These are phyloP conservation scores for Balearica regulorum DNA, from an alignment of 2,797 vertebrate species.

Conservation along the genomic window DNA sequence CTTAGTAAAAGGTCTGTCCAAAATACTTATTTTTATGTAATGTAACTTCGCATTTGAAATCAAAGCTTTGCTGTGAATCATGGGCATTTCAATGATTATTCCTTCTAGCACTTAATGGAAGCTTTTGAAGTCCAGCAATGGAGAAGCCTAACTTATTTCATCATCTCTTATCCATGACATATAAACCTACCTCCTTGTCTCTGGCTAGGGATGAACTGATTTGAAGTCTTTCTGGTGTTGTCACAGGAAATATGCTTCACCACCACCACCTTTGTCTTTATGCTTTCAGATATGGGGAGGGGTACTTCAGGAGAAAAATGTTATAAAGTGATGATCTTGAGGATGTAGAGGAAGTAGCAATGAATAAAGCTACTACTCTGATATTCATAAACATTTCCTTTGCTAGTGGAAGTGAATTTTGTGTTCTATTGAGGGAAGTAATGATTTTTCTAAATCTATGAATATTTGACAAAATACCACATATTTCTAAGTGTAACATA, in stretches of 20 bases:
- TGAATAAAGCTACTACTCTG: neutral
- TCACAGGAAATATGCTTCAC: neutral
- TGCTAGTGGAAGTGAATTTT: neutral
- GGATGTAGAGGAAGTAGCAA: neutral
- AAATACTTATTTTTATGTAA: neutral
- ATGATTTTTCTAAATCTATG: neutral
- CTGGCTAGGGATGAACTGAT: neutral
- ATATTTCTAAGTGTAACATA: neutral
- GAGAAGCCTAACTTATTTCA: neutral
- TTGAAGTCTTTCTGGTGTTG: neutral
- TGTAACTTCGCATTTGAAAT: neutral
- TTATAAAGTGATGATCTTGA: neutral
- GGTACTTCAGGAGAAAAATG: neutral
- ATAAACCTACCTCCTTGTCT: neutral
- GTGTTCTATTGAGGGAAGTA: neutral
- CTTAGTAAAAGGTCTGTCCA: neutral
- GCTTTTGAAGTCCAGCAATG: neutral
- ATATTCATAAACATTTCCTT: neutral
- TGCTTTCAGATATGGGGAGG: rapidly evolving
- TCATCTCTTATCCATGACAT: neutral
- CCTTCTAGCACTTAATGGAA: neutral
- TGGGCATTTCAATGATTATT: neutral
- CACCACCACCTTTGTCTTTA: neutral
- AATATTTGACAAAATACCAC: neutral
- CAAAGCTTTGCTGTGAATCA: neutral